Conservation (phyloP, 2,113 vertebrate species). For the Cyprinodon brontotheroides region DNA sequence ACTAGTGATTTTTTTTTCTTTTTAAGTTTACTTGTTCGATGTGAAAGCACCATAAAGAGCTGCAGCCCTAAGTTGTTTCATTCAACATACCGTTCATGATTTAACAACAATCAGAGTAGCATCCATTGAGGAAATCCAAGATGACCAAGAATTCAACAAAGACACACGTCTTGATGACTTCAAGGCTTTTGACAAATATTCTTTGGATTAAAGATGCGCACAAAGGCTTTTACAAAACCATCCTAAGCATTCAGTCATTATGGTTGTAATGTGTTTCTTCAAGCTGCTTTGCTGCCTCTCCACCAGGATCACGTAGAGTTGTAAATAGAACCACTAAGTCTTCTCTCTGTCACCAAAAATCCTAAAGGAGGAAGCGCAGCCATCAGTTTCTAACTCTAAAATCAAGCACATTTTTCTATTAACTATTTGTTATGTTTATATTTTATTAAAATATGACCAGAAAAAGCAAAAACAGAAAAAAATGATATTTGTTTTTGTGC, state of each 20-base stretch:
- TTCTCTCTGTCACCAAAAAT: no score
- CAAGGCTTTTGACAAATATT: not conserved
- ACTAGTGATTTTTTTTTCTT: no score
- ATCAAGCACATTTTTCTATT: not conserved
- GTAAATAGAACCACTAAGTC: not conserved
- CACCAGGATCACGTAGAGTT: not conserved
- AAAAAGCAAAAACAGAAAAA: not conserved
- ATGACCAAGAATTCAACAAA: not conserved
- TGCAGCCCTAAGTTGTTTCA: no score
- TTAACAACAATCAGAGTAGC: not conserved
- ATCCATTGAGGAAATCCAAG: no score
- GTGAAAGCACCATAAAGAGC: no score
- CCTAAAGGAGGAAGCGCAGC: not conserved
- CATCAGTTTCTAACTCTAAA: not conserved
- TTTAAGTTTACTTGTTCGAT: no score
- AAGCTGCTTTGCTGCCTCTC: no score
- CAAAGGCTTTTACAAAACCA: not conserved
- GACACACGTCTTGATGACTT: not conserved
- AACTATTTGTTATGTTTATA: not conserved
- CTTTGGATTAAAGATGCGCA: not conserved
- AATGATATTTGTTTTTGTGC: not conserved
- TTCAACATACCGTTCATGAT: not conserved
- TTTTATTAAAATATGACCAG: not conserved
- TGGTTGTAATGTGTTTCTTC: not conserved
- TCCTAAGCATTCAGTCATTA: not conserved